Evolutionary conservation across 1,140 invertebrate species (phyloP).

Genomic region (Papilio dardanus): DNA sequence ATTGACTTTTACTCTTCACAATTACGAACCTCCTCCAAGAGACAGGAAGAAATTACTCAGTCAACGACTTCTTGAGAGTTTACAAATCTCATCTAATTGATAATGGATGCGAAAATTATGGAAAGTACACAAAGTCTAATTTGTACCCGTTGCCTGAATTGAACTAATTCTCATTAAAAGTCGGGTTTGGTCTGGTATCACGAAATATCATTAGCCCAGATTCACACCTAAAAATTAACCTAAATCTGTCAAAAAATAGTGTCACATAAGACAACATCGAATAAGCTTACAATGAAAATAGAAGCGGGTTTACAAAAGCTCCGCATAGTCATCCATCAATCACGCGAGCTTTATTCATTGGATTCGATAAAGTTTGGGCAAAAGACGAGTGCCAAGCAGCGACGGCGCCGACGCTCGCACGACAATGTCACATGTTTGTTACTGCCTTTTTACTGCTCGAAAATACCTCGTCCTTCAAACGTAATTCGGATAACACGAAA

Average conservation of each 20-base stretch:
- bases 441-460: slow-evolving; percentile 30
- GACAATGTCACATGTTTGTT: slow-evolving; percentile 53
- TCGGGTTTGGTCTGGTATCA: background rate
- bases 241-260: background rate
- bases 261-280: slow-evolving; percentile 12
- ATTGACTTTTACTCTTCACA: slow-evolving; percentile 66
- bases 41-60: slow-evolving; percentile 68
- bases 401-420: slow-evolving; percentile 50
- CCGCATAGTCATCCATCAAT: slow-evolving; percentile 61
- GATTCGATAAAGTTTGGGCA: slow-evolving; percentile 51
- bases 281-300: slow-evolving; percentile 39
- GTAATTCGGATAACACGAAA: slow-evolving; percentile 12
- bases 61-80: slow-evolving; percentile 28
- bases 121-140: background rate
- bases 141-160: background rate
- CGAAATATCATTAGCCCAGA: background rate
- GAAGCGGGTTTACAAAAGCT: slow-evolving; percentile 45
- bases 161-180: background rate
- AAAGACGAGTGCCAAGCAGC: slow-evolving; percentile 59
- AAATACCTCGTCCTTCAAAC: slow-evolving; percentile 33
- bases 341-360: slow-evolving; percentile 71
- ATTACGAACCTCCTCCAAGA: slow-evolving; percentile 59
- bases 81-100: background rate
- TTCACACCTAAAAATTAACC: background rate
- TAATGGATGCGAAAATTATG: background rate